Base-by-base conservation (phyloP, 2,113 vertebrate species). In the Tachuris rubrigastra region DNA sequence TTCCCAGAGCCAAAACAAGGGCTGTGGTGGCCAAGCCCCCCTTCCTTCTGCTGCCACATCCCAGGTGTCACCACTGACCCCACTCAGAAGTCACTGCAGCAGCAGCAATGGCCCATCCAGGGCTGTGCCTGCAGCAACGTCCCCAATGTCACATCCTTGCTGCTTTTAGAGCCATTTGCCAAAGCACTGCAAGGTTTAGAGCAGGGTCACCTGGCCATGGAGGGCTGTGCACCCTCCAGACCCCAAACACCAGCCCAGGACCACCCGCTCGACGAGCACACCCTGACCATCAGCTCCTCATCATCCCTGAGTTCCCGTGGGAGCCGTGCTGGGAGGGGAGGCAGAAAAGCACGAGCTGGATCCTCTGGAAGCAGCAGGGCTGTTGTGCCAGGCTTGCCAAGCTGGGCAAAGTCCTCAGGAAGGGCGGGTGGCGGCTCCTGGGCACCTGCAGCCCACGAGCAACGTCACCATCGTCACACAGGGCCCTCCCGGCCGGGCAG, bases 361-460 rank as follows among this genome's bases (percentile, higher is more conserved):
- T 69, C 49, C 12, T 6, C 24, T 1, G 74, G 85, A 72, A 53
- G 72, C 75, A 11, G 49, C 42, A 2, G 50, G 6, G 71, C 74
- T 1, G 65, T 19, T 1, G n/a, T 1, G 28, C 55, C 6, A 12
- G 63, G 56, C 52, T 9, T 23, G 78, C 78, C 30, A 12, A 82
- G 87, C 53, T 5, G 93, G 92, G 42, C 94, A 96, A 96, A 96
- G 94, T 96, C 96, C 88, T 56, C 10, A 2, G 56, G 13, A 14
- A 67, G 66, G 87, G 88, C 22, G 2, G 78, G 3, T 3, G 9
- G 81, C 4, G 2, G 58, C 76, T 89, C 59, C 90, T 8, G 7
- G 0, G 2, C 30, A 8, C 39, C 72, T 67, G 9, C 39, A 20
- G 25, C 60, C 74, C 15, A 0, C 14, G 1, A 1, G n/a, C 1